These are phyloP conservation scores for Lemur catta DNA, from an alignment of 2,797 vertebrate species.

Conservation along the genomic window DNA sequence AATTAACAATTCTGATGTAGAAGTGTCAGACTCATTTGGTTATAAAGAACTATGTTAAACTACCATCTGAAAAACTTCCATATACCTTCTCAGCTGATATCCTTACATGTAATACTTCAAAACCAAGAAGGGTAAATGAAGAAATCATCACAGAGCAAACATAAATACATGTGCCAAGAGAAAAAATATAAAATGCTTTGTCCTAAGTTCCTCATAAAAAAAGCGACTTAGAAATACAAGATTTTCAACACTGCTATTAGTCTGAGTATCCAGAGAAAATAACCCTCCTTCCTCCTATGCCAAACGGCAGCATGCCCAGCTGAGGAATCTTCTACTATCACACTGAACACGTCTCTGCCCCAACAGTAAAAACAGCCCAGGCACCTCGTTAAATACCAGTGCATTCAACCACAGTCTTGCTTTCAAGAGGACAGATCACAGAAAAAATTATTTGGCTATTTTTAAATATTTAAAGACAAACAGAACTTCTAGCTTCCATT, in stretches of 20 bases:
- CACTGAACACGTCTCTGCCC: neutral
- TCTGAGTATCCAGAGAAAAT: neutral
- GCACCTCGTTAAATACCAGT: slow-evolving; percentile 19
- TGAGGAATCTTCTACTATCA: neutral
- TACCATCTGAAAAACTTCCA: neutral
- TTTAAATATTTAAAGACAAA: slow-evolving; percentile 75
- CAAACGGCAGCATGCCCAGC: neutral
- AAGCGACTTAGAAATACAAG: neutral
- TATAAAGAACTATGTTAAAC: neutral
- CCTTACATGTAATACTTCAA: neutral
- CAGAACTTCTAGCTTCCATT: slow-evolving; percentile 59
- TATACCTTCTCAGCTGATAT: neutral
- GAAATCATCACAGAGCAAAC: neutral
- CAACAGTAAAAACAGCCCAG: slow-evolving; percentile 9
- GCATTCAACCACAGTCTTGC: neutral
- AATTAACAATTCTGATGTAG: neutral
- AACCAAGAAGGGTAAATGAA: neutral
- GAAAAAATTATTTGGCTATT: slow-evolving; percentile 62
- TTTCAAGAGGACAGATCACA: slow-evolving; percentile 62
- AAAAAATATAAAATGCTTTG: neutral
- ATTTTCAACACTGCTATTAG: neutral
- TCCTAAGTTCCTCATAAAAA: neutral
- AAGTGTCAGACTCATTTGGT: neutral
- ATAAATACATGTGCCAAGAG: neutral
- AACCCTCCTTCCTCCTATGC: neutral